A percentile compares a stretch with the other conserved stretches of the same genome.
These are phyloP conservation scores for Aphidoletes aphidimyza DNA, from an alignment of 2,888 invertebrate genomes.

Conservation along the genomic window DNA sequence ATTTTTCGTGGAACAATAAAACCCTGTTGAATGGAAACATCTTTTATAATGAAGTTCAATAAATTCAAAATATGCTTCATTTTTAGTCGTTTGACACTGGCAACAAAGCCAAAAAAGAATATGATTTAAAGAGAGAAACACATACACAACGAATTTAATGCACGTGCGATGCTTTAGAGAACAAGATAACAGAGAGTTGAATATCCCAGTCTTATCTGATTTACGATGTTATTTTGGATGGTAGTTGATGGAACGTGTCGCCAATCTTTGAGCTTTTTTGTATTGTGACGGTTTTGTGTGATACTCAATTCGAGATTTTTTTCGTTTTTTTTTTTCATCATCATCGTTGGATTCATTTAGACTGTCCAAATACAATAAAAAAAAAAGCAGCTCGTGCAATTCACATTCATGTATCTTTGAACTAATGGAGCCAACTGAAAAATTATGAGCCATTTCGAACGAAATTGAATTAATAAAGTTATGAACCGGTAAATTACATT, in stretches of 20 bases:
- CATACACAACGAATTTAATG: not conserved
- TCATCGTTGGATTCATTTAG: not conserved
- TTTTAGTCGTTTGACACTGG: not conserved
- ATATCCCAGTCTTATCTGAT: conserved; percentile 17
- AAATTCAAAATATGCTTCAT: conserved; percentile 8
- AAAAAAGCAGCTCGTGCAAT: not conserved
- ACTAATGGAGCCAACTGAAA: not conserved
- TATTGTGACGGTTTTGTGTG: not conserved
- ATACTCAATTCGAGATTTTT: not conserved
- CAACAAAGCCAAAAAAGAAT: not conserved
- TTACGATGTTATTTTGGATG: conserved; percentile 28
- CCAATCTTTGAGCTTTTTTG: not conserved
- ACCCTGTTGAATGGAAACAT: not conserved
- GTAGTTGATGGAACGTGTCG: conserved; percentile 1
- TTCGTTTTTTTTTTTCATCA: not conserved
- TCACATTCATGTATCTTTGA: not conserved
- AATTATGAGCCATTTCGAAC: not conserved
- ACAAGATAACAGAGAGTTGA: not conserved
- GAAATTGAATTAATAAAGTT: not conserved
- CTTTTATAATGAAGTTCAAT: not conserved
- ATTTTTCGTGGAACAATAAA: not conserved
- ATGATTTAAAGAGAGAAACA: not conserved
- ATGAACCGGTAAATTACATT: conserved; percentile 40
- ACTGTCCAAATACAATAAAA: not conserved
- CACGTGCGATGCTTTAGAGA: not conserved